phyloP scores from a whole-genome alignment of 1,140 invertebrate species.

The Chironomus striatipennis region DNA sequence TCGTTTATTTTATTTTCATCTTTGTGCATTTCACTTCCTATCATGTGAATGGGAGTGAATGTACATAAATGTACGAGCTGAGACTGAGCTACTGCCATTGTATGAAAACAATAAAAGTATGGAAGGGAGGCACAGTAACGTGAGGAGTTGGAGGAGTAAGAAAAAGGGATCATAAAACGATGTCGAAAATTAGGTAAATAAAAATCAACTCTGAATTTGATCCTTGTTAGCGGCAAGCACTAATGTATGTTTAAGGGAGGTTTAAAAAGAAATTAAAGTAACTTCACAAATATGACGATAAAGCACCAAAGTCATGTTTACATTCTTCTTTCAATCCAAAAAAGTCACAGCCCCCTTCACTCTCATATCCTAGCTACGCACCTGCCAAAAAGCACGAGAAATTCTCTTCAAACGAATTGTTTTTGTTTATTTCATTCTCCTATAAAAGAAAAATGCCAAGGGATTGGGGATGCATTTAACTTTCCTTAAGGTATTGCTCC shows the following conservation, averaged over 20 bases:
- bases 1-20: not conserved
- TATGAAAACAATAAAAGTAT: not conserved
- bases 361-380: no score
- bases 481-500: no score
- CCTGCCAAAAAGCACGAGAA: no score
- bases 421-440: no score
- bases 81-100: not conserved
- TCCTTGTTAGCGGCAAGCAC: not conserved
- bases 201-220: slow-evolving; percentile 4
- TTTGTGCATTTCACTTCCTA: not conserved
- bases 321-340: no score
- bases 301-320: no score
- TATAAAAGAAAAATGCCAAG: no score
- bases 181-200: slow-evolving; percentile 14
- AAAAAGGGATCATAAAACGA: not conserved
- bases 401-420: no score
- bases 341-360: no score
- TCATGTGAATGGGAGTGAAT: not conserved
- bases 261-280: no score
- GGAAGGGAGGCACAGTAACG: not conserved
- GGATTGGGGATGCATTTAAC: no score
- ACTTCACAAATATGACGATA: no score
- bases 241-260: not conserved
- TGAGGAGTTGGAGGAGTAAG: not conserved
- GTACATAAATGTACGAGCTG: not conserved